Evolutionary conservation across 2,113 vertebrate species (phyloP), one percentile per base, ranked within the genome.

Genomic region (Calyptomena viridis): DNA sequence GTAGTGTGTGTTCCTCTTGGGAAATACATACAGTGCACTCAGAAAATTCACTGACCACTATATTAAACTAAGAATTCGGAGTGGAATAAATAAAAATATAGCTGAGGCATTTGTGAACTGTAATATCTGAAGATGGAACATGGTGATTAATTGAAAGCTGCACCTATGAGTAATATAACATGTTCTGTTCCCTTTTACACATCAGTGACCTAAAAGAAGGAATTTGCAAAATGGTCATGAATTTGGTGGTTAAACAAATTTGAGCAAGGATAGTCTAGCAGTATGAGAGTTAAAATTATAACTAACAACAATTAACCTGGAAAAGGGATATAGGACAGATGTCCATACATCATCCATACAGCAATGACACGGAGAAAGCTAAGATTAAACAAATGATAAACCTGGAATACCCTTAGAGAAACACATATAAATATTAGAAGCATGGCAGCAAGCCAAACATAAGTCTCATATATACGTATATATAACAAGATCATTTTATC

Each of bases 1-100:
- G 37, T 19, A 81, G 9, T 8, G 5, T 40, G 37, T 0, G 0
- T 14, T 69, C 11, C 25, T 49, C 30, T 30, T 37, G 33, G 35
- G 33, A 90, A 63, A 84, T 17, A 5, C 88, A 63, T 8, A 19
- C 0, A 2, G 5, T 64, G 7, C 25, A 15, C 44, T 46, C 11
- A 28, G 40, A 30, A 85, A 69, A 3, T 37, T 74, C 33, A 73
- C 19, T 50, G 39, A 47, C 5, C 2, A 12, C 9, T 35, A n/a
- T 4, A 42, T 6, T 40, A 86, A 90, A 84, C 58, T 23, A 39
- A 67, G 42, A 77, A 80, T 71, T 84, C 42, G 59, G 30, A 53
- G 15, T 30, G 11, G 37, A 90, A 88, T 66, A 69, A 80, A 46
- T 6, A 64, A 56, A 81, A 58, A 37, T 14, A 63, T 6, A 75